Evolutionary conservation across 1,140 invertebrate genomes (phyloP).

Genomic region (Caenorhabditis latens): DNA sequence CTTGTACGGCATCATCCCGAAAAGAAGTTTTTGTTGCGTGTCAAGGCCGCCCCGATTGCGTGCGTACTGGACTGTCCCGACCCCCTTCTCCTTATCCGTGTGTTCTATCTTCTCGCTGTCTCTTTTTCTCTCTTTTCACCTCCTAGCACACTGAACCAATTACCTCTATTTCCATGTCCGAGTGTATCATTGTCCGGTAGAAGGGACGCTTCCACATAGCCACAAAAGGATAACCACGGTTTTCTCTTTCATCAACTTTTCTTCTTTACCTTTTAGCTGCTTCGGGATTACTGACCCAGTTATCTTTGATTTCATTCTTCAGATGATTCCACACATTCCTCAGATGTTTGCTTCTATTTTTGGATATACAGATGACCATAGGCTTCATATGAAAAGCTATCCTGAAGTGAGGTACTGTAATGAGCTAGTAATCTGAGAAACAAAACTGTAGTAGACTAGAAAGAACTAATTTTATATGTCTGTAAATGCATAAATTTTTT

Average conservation of each 20-base stretch:
- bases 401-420: no score
- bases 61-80: neutral
- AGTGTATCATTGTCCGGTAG: constrained; percentile 31
- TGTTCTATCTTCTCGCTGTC: constrained; percentile 38
- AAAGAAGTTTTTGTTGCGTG: constrained; percentile 49
- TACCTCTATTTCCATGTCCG: constrained; percentile 40
- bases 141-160: constrained; percentile 39
- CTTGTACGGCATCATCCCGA: constrained; percentile 55
- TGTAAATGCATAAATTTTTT: no score
- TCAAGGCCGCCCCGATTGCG: constrained; percentile 17
- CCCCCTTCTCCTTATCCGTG: constrained; percentile 21
- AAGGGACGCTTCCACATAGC: neutral
- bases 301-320: neutral
- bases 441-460: no score
- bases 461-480: no score
- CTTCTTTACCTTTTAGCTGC: neutral
- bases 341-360: neutral
- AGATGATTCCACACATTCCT: constrained; percentile 4
- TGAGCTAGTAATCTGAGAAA: no score
- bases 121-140: constrained; percentile 37
- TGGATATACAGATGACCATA: neutral
- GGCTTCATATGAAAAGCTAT: no score
- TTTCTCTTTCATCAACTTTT: neutral
- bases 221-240: constrained; percentile 9
- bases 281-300: constrained; percentile 23